phyloP scores from a whole-genome alignment of 2,888 invertebrate species.

The Stenodema calcarata region DNA sequence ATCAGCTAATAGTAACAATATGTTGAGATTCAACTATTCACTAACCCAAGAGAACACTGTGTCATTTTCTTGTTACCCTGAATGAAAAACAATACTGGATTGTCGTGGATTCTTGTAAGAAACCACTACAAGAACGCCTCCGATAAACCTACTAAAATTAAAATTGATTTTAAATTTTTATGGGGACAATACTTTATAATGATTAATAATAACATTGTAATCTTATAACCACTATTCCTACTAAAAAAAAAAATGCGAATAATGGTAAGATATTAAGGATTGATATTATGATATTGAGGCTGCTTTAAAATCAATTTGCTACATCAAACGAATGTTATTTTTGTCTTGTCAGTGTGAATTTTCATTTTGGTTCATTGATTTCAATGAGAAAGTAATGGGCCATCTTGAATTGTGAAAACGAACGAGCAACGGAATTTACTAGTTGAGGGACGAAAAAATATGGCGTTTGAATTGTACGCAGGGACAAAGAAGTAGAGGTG shows the following conservation, averaged over 20 bases:
- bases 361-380: neutral
- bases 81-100: neutral
- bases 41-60: too few species aligned
- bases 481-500: too few species aligned
- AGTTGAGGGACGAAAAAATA: too few species aligned
- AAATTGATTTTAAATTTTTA: neutral
- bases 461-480: too few species aligned
- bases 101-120: too few species aligned
- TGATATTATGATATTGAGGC: neutral
- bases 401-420: neutral
- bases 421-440: neutral
- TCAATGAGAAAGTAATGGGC: neutral
- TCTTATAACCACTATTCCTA: neutral
- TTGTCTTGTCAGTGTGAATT: neutral
- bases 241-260: neutral
- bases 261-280: neutral
- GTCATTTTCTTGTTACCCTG: too few species aligned
- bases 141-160: neutral
- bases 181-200: neutral
- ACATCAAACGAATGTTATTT: neutral
- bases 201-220: neutral
- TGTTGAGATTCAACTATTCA: too few species aligned
- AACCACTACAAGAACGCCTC: too few species aligned
- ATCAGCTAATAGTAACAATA: too few species aligned
- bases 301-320: neutral